Conservation (phyloP, 2,113 vertebrate genomes). For the Gorsachius goisagi region DNA sequence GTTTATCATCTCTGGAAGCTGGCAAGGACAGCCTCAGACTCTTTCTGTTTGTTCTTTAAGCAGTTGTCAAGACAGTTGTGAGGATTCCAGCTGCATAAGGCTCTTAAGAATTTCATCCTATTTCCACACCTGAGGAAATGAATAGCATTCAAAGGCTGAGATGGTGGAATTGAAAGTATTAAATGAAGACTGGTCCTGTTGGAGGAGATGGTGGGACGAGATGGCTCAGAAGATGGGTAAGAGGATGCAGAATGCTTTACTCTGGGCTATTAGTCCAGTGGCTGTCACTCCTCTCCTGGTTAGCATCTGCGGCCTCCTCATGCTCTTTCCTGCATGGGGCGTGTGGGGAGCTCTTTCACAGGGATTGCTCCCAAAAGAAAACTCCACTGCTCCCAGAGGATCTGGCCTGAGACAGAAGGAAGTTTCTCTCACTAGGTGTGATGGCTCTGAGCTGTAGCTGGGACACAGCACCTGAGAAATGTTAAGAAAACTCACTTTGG, state of each 20-base stretch:
- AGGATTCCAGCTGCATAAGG: background rate
- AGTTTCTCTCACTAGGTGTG: background rate
- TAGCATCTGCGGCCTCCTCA: background rate
- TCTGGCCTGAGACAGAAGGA: background rate
- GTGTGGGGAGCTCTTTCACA: background rate
- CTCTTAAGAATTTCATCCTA: background rate
- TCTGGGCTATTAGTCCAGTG: background rate
- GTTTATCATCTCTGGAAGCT: conserved; percentile 28
- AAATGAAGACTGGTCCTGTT: background rate
- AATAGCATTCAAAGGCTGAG: background rate
- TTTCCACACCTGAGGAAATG: background rate
- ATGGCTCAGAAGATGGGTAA: background rate
- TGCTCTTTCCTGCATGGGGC: background rate
- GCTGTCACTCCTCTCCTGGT: background rate
- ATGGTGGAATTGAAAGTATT: background rate
- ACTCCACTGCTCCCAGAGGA: background rate
- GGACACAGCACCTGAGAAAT: background rate
- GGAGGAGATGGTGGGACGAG: background rate
- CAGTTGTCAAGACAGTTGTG: background rate
- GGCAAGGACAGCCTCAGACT: background rate
- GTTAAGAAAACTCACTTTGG: background rate
- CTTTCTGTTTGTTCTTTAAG: background rate
- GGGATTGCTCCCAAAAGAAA: background rate
- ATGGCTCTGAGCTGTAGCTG: background rate
- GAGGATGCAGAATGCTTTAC: background rate